Base-by-base conservation (phyloP, 1,140 invertebrate species). In the Lutraria rhynchaena region DNA sequence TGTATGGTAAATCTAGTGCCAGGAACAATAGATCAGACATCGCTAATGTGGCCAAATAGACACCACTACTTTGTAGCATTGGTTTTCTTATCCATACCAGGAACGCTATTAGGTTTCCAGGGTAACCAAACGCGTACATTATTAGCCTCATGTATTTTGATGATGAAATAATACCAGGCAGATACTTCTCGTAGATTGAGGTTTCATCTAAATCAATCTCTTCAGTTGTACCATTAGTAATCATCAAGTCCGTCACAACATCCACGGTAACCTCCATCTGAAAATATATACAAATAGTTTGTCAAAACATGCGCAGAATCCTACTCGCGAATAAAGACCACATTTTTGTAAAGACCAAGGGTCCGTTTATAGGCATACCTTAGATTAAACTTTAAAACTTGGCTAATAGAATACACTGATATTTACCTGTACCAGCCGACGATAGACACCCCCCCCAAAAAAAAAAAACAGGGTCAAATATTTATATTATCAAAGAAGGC, bases 41-140 rank as follows among this genome's bases (percentile, higher is more conserved):
- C 0, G 91, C 90, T 24, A 93, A 69, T 1, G 91, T 90, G 3
- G 90, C 90, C 17, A 93, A 85, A 71, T 93, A 93, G 57, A 88
- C 88, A 24, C 91, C 91, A 0, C 91, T 92, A n/a, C 90, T 91
- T 58, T 92, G 88, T 15, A 90, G 70, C 88, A 92, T 90, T 0
- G 88, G 83, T 22, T 86, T 88, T 71, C 90, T 86, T 0, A 92
- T 82, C 92, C 92, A 93, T 17, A 93, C 82, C 15, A 90, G 81
- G 55, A 89, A 87, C 2, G 91, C 89, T 1, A 92, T 46, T 29
- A 91, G 71, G 82, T 93, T 93, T 5, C 91, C 91, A 15, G 89
- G 84, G 46, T 91, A 89, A 41, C 92, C 92, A n/a, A 93, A 82
- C 17, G 87, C 60, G 82, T 89, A 91, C 44, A 91, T 86, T 22